Evolutionary conservation across 2,888 invertebrate species (phyloP).

Genomic region (Cecidostiba fungosa): DNA sequence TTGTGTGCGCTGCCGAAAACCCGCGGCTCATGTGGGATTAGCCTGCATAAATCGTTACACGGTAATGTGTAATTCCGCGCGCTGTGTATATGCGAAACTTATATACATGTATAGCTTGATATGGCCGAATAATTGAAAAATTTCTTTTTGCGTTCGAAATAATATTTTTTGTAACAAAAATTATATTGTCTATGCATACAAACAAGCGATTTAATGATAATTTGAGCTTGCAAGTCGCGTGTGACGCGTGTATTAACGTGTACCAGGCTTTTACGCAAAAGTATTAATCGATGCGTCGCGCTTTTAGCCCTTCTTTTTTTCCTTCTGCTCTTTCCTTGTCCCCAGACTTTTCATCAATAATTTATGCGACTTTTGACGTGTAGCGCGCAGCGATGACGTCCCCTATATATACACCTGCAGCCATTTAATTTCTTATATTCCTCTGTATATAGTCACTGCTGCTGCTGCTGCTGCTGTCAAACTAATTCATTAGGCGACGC

Average conservation of each 20-base stretch:
- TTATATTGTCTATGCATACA: neutral
- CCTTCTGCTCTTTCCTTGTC: neutral
- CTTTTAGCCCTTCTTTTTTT: neutral
- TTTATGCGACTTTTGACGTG: conserved; percentile 47
- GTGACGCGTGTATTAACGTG: neutral
- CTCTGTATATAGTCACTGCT: neutral
- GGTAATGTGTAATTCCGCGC: neutral
- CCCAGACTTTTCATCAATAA: conserved; percentile 54
- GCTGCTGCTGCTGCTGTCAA: neutral
- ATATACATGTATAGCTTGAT: too few species aligned
- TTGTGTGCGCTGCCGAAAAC: neutral
- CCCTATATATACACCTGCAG: conserved; percentile 61
- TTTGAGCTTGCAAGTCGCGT: neutral
- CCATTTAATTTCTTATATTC: conserved; percentile 32
- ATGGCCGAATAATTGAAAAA: neutral
- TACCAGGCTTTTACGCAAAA: neutral
- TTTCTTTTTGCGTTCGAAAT: neutral
- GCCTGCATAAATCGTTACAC: conserved; percentile 33
- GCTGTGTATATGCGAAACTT: too few species aligned
- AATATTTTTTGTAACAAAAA: neutral
- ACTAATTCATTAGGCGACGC: conserved; percentile 50
- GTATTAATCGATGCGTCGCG: conserved; percentile 6
- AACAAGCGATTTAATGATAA: neutral
- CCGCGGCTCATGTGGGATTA: conserved; percentile 35
- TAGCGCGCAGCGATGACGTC: conserved; percentile 59